These are phyloP conservation scores for Amiota minor DNA, from an alignment of 2,888 invertebrate species.

Conservation along the genomic window DNA sequence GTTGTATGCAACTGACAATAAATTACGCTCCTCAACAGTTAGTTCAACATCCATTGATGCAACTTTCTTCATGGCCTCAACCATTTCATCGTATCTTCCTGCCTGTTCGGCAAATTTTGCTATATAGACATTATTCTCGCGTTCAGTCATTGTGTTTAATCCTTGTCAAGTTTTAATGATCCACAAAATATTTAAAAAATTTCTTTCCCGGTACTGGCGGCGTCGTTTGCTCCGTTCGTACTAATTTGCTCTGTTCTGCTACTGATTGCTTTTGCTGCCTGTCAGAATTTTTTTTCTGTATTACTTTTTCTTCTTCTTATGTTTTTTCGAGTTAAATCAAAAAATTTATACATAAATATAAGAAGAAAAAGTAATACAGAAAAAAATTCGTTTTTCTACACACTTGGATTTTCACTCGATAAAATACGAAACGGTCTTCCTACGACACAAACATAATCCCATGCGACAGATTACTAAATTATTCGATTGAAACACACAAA, in stretches of 20 bases:
- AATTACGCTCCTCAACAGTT: slow-evolving; percentile 97
- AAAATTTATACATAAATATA: background rate
- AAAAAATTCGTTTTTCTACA: slow-evolving; percentile 1
- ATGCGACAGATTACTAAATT: too few relatives aligned
- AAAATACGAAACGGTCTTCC: too few relatives aligned
- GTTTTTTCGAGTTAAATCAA: background rate
- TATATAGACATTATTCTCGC: slow-evolving; percentile 99
- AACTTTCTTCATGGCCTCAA: slow-evolving; percentile 98
- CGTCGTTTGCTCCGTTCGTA: slow-evolving; percentile 50
- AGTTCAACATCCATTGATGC: slow-evolving; percentile 94
- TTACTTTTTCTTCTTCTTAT: slow-evolving; percentile 57
- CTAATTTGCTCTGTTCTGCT: slow-evolving; percentile 49
- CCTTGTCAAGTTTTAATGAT: slow-evolving; percentile 58
- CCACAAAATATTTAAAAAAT: slow-evolving; percentile 67
- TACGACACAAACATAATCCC: too few relatives aligned
- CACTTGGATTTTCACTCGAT: slow-evolving; percentile 13
- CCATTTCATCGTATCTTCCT: slow-evolving; percentile 99
- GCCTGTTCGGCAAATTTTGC: slow-evolving; percentile 99
- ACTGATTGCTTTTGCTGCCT: slow-evolving; percentile 63
- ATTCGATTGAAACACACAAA: too few relatives aligned
- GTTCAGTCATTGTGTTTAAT: slow-evolving; percentile 99
- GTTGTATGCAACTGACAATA: slow-evolving; percentile 98
- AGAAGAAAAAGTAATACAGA: too few relatives aligned
- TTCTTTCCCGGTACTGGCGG: slow-evolving; percentile 68
- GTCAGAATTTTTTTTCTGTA: slow-evolving; percentile 67